A percentile compares a stretch with the other conserved stretches of the same genome.
phyloP scores from a whole-genome alignment of 2,797 vertebrate species.

The Syngnathus acus region DNA sequence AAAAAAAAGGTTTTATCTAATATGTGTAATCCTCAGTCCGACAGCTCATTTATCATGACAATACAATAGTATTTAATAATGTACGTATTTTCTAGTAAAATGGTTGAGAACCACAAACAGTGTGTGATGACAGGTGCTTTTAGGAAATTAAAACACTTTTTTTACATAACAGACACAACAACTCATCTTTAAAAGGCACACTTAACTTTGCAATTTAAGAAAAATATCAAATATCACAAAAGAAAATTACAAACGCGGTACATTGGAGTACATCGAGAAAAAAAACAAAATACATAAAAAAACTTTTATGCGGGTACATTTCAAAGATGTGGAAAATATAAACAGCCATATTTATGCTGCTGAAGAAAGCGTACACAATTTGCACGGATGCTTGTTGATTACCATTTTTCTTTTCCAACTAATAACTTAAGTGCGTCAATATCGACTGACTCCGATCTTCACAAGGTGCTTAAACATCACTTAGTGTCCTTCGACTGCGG shows the following conservation, averaged over 20 bases:
- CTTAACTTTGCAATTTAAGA: slow-evolving; percentile 42
- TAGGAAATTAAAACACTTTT: slow-evolving; percentile 8
- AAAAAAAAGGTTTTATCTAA: not conserved
- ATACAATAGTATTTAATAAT: not conserved
- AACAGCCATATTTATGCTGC: slow-evolving; percentile 3
- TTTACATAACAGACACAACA: not conserved
- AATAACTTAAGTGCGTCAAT: slow-evolving; percentile 46
- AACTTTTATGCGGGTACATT: not conserved
- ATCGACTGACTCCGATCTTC: slow-evolving; percentile 56
- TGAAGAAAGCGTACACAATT: slow-evolving; percentile 20
- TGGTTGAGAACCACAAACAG: not conserved
- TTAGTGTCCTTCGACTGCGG: slow-evolving; percentile 69
- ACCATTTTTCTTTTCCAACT: slow-evolving; percentile 27
- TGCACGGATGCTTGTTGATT: slow-evolving; percentile 5
- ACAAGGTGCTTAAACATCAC: slow-evolving; percentile 30
- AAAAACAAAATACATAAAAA: slow-evolving; percentile 8
- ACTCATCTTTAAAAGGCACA: slow-evolving; percentile 52
- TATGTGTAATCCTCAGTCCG: not conserved
- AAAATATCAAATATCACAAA: slow-evolving; percentile 6
- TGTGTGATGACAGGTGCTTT: not conserved
- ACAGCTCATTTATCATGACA: not conserved
- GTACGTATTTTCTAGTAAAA: not conserved
- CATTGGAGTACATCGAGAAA: slow-evolving; percentile 46
- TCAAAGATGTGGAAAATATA: not conserved
- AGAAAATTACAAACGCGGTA: slow-evolving; percentile 37